Conservation (phyloP, 2,113 vertebrate genomes). For the Muscicapa adusta region DNA sequence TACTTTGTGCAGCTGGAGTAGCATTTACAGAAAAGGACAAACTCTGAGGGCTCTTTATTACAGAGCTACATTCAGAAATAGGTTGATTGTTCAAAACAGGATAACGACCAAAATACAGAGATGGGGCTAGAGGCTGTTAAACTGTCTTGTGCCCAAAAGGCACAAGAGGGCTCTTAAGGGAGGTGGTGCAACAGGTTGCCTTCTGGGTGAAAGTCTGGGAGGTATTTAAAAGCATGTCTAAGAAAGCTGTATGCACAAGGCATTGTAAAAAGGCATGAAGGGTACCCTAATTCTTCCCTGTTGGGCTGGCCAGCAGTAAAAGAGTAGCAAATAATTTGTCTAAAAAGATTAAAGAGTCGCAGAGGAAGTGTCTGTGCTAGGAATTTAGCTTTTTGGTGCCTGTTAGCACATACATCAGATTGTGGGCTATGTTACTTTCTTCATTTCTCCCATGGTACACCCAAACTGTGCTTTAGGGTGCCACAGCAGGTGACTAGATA, state of each 20-base stretch:
- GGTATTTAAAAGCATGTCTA: neutral
- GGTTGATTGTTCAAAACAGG: neutral
- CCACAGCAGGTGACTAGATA: neutral
- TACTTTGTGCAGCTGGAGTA: neutral
- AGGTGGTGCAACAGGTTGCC: rapidly evolving
- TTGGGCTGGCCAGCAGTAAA: neutral
- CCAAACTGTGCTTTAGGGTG: neutral
- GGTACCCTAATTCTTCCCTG: neutral
- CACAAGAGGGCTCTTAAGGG: neutral
- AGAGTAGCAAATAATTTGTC: neutral
- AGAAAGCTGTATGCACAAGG: neutral
- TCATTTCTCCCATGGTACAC: neutral
- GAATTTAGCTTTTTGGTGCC: neutral
- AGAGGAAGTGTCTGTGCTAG: neutral
- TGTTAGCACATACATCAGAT: neutral
- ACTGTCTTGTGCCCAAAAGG: neutral
- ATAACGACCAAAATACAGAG: rapidly evolving
- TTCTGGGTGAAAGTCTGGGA: neutral
- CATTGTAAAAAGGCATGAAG: neutral
- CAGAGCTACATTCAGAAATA: neutral
- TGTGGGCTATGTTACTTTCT: neutral
- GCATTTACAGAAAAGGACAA: neutral
- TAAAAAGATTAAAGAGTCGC: neutral
- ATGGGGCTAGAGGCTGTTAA: neutral
- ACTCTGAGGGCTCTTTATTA: neutral